phyloP scores from a whole-genome alignment of 2,113 vertebrate genomes.

The Microtus richardsoni region DNA sequence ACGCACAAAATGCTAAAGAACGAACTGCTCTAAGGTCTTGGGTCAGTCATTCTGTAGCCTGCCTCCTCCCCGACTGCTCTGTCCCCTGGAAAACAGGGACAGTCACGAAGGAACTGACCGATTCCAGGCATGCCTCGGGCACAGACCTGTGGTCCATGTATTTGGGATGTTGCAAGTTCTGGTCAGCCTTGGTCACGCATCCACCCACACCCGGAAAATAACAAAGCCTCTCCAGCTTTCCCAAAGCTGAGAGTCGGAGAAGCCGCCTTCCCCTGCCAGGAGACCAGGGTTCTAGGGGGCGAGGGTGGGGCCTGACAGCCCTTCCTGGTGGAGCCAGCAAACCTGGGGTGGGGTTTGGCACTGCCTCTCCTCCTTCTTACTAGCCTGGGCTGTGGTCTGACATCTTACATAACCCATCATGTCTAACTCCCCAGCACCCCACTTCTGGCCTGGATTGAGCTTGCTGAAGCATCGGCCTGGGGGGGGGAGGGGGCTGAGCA shows the following conservation, averaged over 20 bases:
- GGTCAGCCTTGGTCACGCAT: not conserved
- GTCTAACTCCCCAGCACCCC: constrained; percentile 78
- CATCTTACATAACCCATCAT: constrained; percentile 65
- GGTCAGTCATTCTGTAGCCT: not conserved
- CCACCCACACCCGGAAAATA: not conserved
- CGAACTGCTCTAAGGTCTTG: not conserved
- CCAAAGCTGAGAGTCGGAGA: not conserved
- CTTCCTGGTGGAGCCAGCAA: constrained; percentile 81
- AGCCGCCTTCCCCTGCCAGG: not conserved
- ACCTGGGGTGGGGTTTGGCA: constrained; percentile 57
- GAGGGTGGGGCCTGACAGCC: not conserved
- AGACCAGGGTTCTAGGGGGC: rapidly evolving
- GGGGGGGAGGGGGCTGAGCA: constrained; percentile 83
- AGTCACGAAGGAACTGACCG: too few relatives aligned
- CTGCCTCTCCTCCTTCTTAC: constrained; percentile 79
- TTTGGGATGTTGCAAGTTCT: not conserved
- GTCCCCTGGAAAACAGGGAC: not conserved
- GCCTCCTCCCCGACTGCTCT: not conserved
- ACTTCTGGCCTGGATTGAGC: constrained; percentile 77
- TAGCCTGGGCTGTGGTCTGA: constrained; percentile 81
- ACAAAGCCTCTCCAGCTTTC: not conserved
- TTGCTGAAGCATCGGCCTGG: constrained; percentile 78
- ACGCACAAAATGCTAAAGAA: not conserved
- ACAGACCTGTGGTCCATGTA: not conserved
- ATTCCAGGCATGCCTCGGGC: not conserved